Evolutionary conservation across 2,113 vertebrate genomes (phyloP).

Genomic region (Capricornis sumatraensis): DNA sequence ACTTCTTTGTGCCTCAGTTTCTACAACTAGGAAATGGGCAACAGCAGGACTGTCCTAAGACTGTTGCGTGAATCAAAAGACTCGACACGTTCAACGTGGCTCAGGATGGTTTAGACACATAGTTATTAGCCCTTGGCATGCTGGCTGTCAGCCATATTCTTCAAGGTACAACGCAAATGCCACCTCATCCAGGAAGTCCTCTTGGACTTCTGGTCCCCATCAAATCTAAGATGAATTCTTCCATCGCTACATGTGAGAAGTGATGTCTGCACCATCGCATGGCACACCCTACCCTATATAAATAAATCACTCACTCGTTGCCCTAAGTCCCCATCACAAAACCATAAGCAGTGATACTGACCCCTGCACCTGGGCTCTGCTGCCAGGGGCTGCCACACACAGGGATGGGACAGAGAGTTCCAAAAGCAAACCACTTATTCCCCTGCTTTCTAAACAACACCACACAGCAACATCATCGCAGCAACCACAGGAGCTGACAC

Average conservation of each 20-base stretch:
- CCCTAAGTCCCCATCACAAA: too few species aligned
- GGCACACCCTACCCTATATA: not conserved
- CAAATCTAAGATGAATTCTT: not conserved
- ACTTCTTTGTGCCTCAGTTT: not conserved
- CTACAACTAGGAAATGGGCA: not conserved
- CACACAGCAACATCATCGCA: fast-evolving
- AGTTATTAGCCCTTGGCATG: not conserved
- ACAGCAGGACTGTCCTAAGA: not conserved
- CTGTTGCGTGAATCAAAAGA: too few species aligned
- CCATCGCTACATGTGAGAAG: not conserved
- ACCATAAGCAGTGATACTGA: too few species aligned
- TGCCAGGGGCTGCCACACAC: not conserved
- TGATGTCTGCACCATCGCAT: fast-evolving
- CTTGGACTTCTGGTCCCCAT: not conserved
- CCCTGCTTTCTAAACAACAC: not conserved
- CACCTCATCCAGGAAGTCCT: not conserved
- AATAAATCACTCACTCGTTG: fast-evolving
- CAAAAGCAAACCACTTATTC: too few species aligned
- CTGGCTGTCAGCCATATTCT: not conserved
- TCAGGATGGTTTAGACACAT: not conserved
- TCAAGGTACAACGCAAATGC: not conserved
- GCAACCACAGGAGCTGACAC: fast-evolving
- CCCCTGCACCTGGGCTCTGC: not conserved
- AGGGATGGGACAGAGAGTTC: too few species aligned
- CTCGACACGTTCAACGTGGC: fast-evolving